A percentile compares a stretch with the other conserved stretches of the same genome.
These are phyloP conservation scores for Panulirus ornatus DNA, from an alignment of 1,140 invertebrate species.

Conservation along the genomic window DNA sequence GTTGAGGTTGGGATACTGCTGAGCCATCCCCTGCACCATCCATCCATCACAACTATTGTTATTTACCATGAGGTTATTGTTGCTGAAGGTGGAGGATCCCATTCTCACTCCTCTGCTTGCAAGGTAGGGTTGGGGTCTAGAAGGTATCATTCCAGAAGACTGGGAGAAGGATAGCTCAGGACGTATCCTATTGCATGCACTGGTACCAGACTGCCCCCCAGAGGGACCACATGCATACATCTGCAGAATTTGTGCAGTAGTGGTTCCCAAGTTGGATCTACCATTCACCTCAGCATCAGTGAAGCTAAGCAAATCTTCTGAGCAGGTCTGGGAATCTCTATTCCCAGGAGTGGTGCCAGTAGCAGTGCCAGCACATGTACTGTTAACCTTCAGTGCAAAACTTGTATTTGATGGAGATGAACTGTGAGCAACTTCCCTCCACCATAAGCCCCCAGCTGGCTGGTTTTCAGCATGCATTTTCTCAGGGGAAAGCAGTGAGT, in stretches of 20 bases:
- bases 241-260: slow-evolving; percentile 66
- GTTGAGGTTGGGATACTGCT: slow-evolving; percentile 53
- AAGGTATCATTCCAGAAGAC: background rate
- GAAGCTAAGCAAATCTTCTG: slow-evolving; percentile 69
- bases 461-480: slow-evolving; percentile 50
- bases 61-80: slow-evolving; percentile 40
- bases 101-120: background rate
- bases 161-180: slow-evolving; percentile 1
- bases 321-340: background rate
- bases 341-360: background rate
- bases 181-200: background rate
- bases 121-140: slow-evolving; percentile 22
- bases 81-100: background rate
- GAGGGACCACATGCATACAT: slow-evolving; percentile 49
- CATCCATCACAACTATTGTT: slow-evolving; percentile 68
- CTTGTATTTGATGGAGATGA: slow-evolving; percentile 6
- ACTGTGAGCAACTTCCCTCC: slow-evolving; percentile 46
- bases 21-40: slow-evolving; percentile 72
- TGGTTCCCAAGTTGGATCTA: slow-evolving; percentile 34
- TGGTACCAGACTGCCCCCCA: background rate
- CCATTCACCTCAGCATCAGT: slow-evolving; percentile 49
- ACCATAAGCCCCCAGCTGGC: slow-evolving; percentile 40
- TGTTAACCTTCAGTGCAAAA: slow-evolving; percentile 20
- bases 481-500: slow-evolving; percentile 29
- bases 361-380: background rate